Conservation (phyloP, 2,113 vertebrate genomes). For the Coryphaenoides rupestris region DNA sequence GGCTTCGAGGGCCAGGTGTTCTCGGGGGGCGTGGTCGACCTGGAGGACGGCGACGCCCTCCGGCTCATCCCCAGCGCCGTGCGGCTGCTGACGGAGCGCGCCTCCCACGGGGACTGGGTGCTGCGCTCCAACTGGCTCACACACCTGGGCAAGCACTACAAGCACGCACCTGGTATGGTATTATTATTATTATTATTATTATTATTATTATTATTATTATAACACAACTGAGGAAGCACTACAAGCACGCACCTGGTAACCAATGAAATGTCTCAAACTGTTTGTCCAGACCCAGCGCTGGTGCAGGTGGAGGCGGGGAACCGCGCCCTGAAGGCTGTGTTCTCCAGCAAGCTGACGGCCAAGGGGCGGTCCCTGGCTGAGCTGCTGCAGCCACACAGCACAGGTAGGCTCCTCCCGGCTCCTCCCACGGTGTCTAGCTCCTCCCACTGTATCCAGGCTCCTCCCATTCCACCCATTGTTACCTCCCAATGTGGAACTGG, state of each 20-base stretch:
- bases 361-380: conserved; percentile 84
- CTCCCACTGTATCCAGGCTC: too few relatives aligned
- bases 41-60: conserved; percentile 72
- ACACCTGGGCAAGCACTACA: conserved; percentile 78
- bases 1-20: conserved; percentile 78
- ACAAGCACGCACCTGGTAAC: conserved; percentile 71
- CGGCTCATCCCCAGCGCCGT: conserved; percentile 80
- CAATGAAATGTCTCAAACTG: too few relatives aligned
- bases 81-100: conserved; percentile 81
- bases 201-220: background rate
- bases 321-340: conserved; percentile 84
- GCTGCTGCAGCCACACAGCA: conserved; percentile 83
- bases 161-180: conserved; percentile 68
- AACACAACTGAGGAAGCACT: conserved; percentile 79
- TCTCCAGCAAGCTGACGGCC: conserved; percentile 79
- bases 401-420: conserved; percentile 66
- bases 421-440: background rate
- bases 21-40: conserved; percentile 56
- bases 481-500: too few relatives aligned
- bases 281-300: conserved; percentile 72
- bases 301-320: conserved; percentile 86
- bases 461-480: background rate
- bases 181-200: background rate
- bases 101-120: conserved; percentile 89
- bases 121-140: conserved; percentile 89